Evolutionary conservation across 30 jellyfish, hydroid and myxozoan genomes (phyloP).

Genomic region (Turritopsis rubra): DNA sequence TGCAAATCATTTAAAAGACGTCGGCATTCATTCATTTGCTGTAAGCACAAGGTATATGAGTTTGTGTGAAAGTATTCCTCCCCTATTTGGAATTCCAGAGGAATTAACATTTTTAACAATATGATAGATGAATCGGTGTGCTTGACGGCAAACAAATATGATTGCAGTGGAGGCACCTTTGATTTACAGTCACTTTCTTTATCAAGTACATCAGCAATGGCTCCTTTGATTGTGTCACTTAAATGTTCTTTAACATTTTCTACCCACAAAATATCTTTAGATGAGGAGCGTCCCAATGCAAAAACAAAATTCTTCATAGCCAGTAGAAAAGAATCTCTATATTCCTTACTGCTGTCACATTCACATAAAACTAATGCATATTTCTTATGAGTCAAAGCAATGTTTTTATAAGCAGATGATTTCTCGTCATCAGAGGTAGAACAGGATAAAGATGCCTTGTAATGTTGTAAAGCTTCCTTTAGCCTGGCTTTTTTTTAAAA

Average conservation of each 20-base stretch:
- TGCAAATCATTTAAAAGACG: background rate
- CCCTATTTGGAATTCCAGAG: background rate
- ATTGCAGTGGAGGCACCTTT: background rate
- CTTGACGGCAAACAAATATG: background rate
- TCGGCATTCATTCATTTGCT: background rate
- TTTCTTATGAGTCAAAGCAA: background rate
- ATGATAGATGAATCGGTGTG: background rate
- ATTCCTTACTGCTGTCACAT: background rate
- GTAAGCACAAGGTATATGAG: background rate
- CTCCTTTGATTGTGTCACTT: background rate
- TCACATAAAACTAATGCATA: background rate
- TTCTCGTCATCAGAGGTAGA: background rate
- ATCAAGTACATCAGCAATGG: background rate
- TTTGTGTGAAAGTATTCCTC: background rate
- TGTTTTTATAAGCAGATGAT: constrained; percentile 1
- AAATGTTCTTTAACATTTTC: background rate
- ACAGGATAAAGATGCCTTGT: background rate
- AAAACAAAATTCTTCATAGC: constrained; percentile 13
- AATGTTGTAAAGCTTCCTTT: background rate
- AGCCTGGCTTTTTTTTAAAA: background rate
- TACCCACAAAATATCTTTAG: background rate
- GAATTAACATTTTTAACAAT: background rate
- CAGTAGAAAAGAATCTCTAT: background rate
- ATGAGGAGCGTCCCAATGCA: background rate
- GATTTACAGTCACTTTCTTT: background rate